Conservation (phyloP, 2,113 vertebrate species). For the Crotalus tigris region DNA sequence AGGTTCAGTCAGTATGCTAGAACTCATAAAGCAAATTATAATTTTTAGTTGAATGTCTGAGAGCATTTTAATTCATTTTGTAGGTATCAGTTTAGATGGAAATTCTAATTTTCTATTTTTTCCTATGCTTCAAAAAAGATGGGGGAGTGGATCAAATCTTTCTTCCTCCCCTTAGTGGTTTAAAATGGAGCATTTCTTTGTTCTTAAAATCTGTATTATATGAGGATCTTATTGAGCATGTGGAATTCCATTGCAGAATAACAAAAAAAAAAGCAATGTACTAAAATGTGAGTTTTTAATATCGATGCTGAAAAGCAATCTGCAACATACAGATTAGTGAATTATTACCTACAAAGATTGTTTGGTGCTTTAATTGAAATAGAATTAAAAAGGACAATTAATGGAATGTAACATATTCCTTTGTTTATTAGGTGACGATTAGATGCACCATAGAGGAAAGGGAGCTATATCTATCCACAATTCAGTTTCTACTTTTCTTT, state of each 20-base stretch:
- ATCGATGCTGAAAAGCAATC: not conserved
- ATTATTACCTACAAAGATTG: not conserved
- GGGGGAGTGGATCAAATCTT: not conserved
- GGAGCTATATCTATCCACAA: not conserved
- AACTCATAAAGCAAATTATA: conserved; percentile 8
- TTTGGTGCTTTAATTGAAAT: not conserved
- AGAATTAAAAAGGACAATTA: not conserved
- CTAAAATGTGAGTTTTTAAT: not conserved
- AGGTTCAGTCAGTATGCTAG: conserved; percentile 15
- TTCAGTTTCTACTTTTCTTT: not conserved
- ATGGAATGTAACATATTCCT: not conserved
- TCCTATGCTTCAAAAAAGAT: not conserved
- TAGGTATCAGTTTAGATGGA: not conserved
- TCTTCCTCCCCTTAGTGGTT: not conserved
- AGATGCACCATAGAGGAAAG: not conserved
- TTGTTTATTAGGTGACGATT: not conserved
- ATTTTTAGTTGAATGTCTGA: not conserved
- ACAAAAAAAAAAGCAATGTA: not conserved
- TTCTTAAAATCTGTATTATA: not conserved
- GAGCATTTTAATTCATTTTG: not conserved
- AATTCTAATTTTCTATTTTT: not conserved
- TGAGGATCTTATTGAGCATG: not conserved
- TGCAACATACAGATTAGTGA: not conserved
- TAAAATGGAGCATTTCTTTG: not conserved
- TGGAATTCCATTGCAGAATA: not conserved